Evolutionary conservation across 1,140 invertebrate genomes (phyloP).

Genomic region (Cryptotermes secundus): DNA sequence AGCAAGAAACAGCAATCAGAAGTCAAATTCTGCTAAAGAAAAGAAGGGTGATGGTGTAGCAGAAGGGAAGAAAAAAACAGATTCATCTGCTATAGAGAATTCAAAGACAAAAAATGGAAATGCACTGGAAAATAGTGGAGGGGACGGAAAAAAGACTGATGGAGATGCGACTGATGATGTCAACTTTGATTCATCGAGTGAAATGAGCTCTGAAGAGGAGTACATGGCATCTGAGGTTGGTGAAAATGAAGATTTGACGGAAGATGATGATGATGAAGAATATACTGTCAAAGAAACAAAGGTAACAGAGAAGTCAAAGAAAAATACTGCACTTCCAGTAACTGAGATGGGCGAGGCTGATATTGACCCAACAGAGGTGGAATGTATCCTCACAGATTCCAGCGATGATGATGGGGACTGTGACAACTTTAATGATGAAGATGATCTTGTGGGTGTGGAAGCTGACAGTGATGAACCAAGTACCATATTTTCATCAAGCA

Average conservation of each 20-base stretch:
- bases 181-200: conserved; percentile 31
- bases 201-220: conserved; percentile 31
- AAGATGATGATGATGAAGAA: conserved; percentile 32
- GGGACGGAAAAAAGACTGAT: not conserved
- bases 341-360: conserved; percentile 35
- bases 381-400: conserved; percentile 37
- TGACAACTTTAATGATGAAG: conserved; percentile 2
- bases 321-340: conserved; percentile 22
- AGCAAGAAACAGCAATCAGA: not conserved
- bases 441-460: not conserved
- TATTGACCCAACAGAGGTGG: conserved; percentile 38
- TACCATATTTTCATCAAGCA: not conserved
- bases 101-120: conserved; percentile 4
- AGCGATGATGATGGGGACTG: conserved; percentile 34
- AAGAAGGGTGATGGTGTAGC: not conserved
- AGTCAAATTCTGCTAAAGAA: not conserved
- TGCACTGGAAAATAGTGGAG: not conserved
- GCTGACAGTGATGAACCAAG: conserved; percentile 11
- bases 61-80: not conserved
- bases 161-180: conserved; percentile 24
- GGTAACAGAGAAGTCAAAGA: conserved; percentile 1
- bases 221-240: conserved; percentile 25
- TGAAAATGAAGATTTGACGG: conserved; percentile 30
- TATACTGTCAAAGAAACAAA: not conserved
- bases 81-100: not conserved